These are phyloP conservation scores for Mellilla xanthometata DNA, from an alignment of 2,888 invertebrate genomes.

Conservation along the genomic window DNA sequence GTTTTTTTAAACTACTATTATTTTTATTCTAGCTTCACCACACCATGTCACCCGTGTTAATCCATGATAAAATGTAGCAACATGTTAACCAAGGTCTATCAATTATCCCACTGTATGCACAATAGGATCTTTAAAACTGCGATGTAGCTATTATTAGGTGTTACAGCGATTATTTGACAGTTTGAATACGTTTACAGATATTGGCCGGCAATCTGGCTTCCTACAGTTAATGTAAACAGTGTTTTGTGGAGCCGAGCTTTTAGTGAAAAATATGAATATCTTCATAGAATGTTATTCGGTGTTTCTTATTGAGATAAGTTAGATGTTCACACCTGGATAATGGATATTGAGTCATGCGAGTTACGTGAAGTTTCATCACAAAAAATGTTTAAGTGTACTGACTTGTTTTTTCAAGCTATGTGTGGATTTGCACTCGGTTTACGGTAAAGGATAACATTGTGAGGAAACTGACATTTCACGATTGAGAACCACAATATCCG, in stretches of 20 bases:
- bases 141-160: conserved; percentile 79
- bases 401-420: no score
- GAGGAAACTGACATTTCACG: no score
- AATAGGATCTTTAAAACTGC: conserved; percentile 72
- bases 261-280: conserved; percentile 57
- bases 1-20: no score
- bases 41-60: no score
- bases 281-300: conserved; percentile 54
- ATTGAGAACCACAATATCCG: no score
- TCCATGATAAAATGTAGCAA: no score
- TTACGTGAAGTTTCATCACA: not conserved
- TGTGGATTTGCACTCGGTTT: no score
- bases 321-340: conserved; percentile 25
- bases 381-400: no score
- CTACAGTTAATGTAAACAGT: conserved; percentile 74
- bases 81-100: no score
- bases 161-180: conserved; percentile 80
- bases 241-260: conserved; percentile 56
- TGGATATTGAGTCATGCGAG: conserved; percentile 26
- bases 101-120: no score
- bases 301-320: conserved; percentile 50
- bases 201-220: conserved; percentile 79
- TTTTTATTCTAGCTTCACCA: no score
- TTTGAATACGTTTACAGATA: conserved; percentile 82
- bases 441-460: no score